phyloP scores from a whole-genome alignment of 2,113 vertebrate genomes.

The Menura novaehollandiae region DNA sequence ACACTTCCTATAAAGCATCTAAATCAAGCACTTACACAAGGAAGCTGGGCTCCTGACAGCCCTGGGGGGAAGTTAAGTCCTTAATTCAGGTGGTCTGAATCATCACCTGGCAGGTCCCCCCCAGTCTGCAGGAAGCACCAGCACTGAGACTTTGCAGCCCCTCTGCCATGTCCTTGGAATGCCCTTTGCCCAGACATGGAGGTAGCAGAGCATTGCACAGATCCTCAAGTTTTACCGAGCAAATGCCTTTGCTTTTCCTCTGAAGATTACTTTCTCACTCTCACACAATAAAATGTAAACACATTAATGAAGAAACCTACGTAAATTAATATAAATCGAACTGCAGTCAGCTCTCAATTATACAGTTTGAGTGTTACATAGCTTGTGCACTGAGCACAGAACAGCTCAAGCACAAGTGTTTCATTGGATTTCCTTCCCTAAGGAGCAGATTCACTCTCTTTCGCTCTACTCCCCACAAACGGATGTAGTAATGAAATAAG shows the following conservation, averaged over 20 bases:
- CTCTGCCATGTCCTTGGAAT: background rate
- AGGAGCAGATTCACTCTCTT: constrained; percentile 32
- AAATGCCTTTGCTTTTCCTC: background rate
- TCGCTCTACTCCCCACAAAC: background rate
- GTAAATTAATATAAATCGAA: background rate
- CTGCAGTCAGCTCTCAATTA: background rate
- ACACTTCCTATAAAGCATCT: background rate
- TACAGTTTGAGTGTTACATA: background rate
- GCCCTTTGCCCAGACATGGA: background rate
- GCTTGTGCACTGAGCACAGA: background rate
- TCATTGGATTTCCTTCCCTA: constrained; percentile 31
- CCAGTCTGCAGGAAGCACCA: background rate
- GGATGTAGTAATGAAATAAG: constrained; percentile 51
- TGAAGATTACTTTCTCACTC: background rate
- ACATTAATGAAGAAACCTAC: background rate
- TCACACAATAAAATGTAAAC: background rate
- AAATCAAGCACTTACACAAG: background rate
- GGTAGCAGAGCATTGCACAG: background rate
- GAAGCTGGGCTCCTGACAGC: background rate
- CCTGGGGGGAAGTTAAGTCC: background rate
- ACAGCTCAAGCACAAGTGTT: background rate
- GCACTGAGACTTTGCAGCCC: background rate
- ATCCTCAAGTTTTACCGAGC: background rate
- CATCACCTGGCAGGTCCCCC: background rate
- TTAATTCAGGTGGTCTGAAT: background rate